A percentile compares a stretch with the other conserved stretches of the same genome.
These are phyloP conservation scores for Agrochola macilenta DNA, from an alignment of 2,888 invertebrate genomes.

Conservation along the genomic window DNA sequence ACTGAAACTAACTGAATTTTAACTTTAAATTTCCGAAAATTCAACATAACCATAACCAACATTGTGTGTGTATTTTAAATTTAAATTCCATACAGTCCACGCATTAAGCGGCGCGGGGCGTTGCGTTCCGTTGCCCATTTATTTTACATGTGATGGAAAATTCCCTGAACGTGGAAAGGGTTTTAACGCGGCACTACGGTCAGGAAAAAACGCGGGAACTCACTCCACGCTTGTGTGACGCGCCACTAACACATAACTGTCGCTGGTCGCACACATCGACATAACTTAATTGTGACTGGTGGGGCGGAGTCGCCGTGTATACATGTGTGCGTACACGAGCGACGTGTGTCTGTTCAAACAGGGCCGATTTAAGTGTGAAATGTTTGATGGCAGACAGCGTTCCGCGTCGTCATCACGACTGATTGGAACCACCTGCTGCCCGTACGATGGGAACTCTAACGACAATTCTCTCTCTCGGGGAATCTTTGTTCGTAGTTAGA, in stretches of 20 bases:
- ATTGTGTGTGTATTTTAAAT: constrained; percentile 56
- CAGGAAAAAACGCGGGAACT: constrained; percentile 42
- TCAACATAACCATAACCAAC: constrained; percentile 7
- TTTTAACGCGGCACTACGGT: constrained; percentile 47
- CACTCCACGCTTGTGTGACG: constrained; percentile 8
- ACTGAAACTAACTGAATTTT: constrained; percentile 21
- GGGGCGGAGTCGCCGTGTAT: background rate
- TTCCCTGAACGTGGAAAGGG: constrained; percentile 64
- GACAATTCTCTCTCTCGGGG: constrained; percentile 22
- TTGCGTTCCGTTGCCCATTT: constrained; percentile 55
- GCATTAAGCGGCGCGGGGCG: constrained; percentile 39
- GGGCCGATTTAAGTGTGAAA: background rate
- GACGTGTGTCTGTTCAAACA: background rate
- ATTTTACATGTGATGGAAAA: constrained; percentile 69
- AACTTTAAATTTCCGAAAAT: constrained; percentile 26
- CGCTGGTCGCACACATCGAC: constrained; percentile 31
- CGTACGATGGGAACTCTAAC: constrained; percentile 31
- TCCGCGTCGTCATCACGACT: constrained; percentile 63
- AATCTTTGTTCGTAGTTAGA: constrained; percentile 15
- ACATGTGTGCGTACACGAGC: constrained; percentile 30
- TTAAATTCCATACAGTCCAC: constrained; percentile 61
- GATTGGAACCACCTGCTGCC: constrained; percentile 66
- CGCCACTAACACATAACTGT: constrained; percentile 30
- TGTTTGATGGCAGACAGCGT: constrained; percentile 55
- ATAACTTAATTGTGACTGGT: constrained; percentile 28